Evolutionary conservation across 2,113 vertebrate species (phyloP).

Genomic region (Urocitellus parryii): DNA sequence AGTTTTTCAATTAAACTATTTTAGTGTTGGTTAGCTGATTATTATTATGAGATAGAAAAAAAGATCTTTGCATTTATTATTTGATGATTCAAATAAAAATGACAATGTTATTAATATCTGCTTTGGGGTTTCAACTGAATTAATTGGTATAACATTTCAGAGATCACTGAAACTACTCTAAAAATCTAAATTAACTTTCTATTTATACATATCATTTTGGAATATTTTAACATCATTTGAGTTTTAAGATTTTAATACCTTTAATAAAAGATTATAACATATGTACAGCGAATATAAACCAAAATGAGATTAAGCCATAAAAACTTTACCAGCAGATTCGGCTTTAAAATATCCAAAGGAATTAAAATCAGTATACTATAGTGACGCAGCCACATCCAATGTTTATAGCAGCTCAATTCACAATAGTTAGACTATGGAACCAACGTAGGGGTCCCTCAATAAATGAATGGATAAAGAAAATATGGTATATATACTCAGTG

Average conservation of each 20-base stretch:
- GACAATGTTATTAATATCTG: not conserved
- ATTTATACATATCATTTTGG: not conserved
- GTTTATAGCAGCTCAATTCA: too few relatives aligned
- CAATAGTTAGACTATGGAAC: too few relatives aligned
- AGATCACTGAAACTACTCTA: not conserved
- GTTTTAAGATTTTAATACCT: not conserved
- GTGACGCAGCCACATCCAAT: too few relatives aligned
- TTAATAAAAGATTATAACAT: not conserved
- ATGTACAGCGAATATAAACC: not conserved
- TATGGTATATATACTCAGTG: too few relatives aligned
- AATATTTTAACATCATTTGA: not conserved
- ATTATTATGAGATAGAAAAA: not conserved
- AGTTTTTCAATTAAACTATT: not conserved
- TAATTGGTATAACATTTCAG: not conserved
- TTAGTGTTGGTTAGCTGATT: constrained; percentile 17
- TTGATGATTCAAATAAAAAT: constrained; percentile 9
- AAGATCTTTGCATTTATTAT: not conserved
- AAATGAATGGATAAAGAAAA: too few relatives aligned
- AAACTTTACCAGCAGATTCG: not conserved
- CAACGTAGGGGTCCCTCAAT: too few relatives aligned
- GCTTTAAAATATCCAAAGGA: not conserved
- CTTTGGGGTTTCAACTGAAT: not conserved
- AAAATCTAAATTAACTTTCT: not conserved
- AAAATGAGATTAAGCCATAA: not conserved
- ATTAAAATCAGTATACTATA: too few relatives aligned